phyloP scores from a whole-genome alignment of 2,113 vertebrate species.

The Pandion haliaetus region DNA sequence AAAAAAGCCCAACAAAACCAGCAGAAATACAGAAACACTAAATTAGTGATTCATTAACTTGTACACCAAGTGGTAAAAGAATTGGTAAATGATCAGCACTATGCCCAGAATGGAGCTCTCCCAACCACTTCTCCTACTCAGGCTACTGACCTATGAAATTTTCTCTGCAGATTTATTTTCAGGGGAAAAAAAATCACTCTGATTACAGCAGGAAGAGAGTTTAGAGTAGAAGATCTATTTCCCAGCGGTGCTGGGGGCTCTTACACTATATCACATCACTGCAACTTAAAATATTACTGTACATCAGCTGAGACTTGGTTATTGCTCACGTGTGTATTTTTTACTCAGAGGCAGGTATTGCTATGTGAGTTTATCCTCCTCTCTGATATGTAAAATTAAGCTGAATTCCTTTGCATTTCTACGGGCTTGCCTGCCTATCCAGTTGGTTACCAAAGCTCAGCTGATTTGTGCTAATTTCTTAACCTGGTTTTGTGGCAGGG shows the following conservation, averaged over 20 bases:
- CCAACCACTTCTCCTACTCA: not conserved
- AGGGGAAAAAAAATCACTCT: not conserved
- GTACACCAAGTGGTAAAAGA: not conserved
- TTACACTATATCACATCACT: not conserved
- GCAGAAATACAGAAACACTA: not conserved
- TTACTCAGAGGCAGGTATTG: not conserved
- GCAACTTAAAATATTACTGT: not conserved
- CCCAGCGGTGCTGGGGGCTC: not conserved
- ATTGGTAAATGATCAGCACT: not conserved
- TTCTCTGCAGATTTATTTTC: not conserved
- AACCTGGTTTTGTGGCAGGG: constrained; percentile 37
- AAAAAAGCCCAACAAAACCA: not conserved
- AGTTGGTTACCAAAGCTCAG: not conserved
- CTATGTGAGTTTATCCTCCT: not conserved
- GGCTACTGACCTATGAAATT: not conserved
- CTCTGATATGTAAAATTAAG: not conserved
- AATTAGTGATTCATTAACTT: not conserved
- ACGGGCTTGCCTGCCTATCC: not conserved
- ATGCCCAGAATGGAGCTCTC: rapidly evolving
- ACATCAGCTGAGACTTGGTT: not conserved
- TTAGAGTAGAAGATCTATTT: constrained; percentile 8
- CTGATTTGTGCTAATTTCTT: constrained; percentile 57
- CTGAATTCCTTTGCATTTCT: not conserved
- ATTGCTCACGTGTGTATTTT: not conserved
- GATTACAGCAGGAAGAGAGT: not conserved